Evolutionary conservation across 2,113 vertebrate species (phyloP), one percentile per base, ranked within the genome.

Genomic region (Rhabdornis inornatus): DNA sequence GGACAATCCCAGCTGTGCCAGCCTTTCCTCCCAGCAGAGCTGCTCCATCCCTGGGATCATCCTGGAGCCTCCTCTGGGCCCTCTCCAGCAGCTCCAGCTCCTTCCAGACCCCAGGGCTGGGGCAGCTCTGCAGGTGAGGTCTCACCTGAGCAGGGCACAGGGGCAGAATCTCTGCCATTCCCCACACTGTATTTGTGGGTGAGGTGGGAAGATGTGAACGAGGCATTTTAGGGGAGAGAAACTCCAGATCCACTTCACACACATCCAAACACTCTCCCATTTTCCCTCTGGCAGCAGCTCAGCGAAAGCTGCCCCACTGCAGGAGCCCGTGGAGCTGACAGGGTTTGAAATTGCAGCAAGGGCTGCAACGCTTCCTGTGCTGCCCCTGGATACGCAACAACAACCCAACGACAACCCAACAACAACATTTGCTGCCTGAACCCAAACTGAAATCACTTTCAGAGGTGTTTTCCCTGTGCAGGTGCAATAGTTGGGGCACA

Each of bases 221-320:
- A 44, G 64, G 53, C 6, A 2, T 37, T 76, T 49, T 1, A n/a
- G 45, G 57, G 39, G 42, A 24, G 27, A 60, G 0, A 23, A 68
- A 22, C 33, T 17, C 56, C 68, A 76, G 16, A 8, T 12, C 18
- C 39, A 4, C 21, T 28, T 27, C 8, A 2, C 0, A 21, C 1
- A 3, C 27, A 20, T 19, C 59, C 86, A 7, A 8, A 27, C 25
- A 0, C 1, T 0, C 21, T 44, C 3, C 40, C 21, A 0, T 10
- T 56, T 33, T n/a, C 24, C 21, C 52, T 15, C 37, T 15, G 59
- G 72, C 42, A 57, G n/a, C 35, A 47, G 63, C 69, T 15, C n/a
- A 42, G 83, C 18, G 33, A 7, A 6, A 10, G 68, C 33, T 16
- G 71, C 11, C 13, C 2, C 19, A 0, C 19, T 16, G 39, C 4